Evolutionary conservation across 1,140 invertebrate species (phyloP), one percentile per base, ranked within the genome.

Genomic region (Euwallacea similis): DNA sequence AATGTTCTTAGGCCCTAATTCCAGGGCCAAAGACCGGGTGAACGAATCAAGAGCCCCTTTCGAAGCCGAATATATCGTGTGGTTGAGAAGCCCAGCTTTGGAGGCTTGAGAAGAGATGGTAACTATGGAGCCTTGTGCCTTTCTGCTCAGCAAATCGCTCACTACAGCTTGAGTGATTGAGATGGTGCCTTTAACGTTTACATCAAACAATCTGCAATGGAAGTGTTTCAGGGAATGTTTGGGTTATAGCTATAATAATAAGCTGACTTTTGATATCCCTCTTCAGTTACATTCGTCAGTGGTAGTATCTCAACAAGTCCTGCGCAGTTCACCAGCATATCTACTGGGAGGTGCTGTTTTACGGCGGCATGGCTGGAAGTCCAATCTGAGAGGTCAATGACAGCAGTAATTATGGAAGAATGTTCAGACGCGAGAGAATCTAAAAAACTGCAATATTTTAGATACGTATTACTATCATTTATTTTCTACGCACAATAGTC

Each of bases 321-420:
- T 0, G 93, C 94, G 85, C 94, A 96, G 78, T 96, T 96, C 0
- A 96, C 92, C 7, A 96, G 79, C 2, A 91, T 83, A 83, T 96
- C 89, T 13, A 95, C 84, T 0, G 85, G 85, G n/a, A 84, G 82
- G 8, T 87, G 67, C 13, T 71, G 77, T 72, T 85, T 72, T 0
- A 94, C 73, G 0, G 83, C 84, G 68, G 85, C 78, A 70, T 86
- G 85, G 0, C 93, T 92, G 58, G 83, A 84, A 0, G 90, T 82
- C 93, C 94, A 97, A 76, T 96, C 84, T 0, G 77, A 77, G 6
- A 97, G 75, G 81, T 98, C 92, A 0, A 90, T 85, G 47, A 85
- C 82, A 2, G 91, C 84, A 21, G 87, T 86, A 72, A 87, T 81
- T 42, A 92, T 88, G 2, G 82, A 80, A 6, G 91, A 87, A 81